Evolutionary conservation across 2,888 invertebrate genomes (phyloP), one percentile per base, ranked within the genome.

Genomic region (Calameuta idolon): DNA sequence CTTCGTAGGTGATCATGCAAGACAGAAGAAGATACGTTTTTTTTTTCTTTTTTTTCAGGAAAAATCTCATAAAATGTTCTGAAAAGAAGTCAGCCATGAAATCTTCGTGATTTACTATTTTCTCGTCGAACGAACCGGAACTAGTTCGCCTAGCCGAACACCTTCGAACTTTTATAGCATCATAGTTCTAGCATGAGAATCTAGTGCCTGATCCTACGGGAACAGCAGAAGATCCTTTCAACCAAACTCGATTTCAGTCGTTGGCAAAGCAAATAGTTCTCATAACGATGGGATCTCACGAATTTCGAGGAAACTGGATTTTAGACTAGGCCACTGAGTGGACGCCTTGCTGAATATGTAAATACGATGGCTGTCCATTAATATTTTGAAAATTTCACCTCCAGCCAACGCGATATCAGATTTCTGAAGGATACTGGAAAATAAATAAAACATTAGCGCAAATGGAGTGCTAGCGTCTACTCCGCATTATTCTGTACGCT

Each of bases 31-130:
- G 23, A 55, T 40, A 15, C 23, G n/a, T n/a, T n/a, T n/a, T n/a
- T n/a, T n/a, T n/a, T n/a, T n/a, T n/a, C n/a, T n/a, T n/a, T 55
- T 55, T 55, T 55, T 55, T 55, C 4, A 55, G 33, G 73, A 68
- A 33, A 33, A 74, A 34, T 76, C 83, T 87, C 87, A 83, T 88
- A 86, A 89, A 89, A 89, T 85, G 79, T 87, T 82, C 76, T 76
- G 76, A 80, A 82, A 86, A 84, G 81, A 84, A 84, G 80, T 77
- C 77, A 80, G 75, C 78, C 79, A 81, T 88, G 86, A 87, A 89
- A 87, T 81, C 82, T 74, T 69, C 79, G 80, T 81, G 78, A 79
- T 79, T 81, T 79, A 78, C 74, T 74, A 74, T 34, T 75, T 75
- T 35, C 40, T 76, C 78, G 77, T 79, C 77, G 76, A 74, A 77